These are phyloP conservation scores for Xestia rhomboidea DNA, from an alignment of 2,888 invertebrate genomes.

Conservation along the genomic window DNA sequence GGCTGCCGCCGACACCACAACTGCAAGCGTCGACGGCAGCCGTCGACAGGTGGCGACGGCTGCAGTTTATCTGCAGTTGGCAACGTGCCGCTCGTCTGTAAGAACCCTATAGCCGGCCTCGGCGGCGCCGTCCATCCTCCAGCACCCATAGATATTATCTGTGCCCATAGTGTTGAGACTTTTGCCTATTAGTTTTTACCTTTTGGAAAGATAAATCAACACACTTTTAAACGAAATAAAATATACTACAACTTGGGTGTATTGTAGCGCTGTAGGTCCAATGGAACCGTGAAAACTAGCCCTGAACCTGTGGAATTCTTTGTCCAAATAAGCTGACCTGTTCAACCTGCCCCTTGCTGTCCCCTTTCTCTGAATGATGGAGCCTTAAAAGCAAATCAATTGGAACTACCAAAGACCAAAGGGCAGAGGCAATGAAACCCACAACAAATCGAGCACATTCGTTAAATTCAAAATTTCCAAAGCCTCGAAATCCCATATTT, in stretches of 20 bases:
- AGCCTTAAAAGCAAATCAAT: not conserved
- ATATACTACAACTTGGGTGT: not conserved
- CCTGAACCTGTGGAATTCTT: not conserved
- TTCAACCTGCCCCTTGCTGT: not conserved
- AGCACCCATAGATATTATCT: too few species aligned
- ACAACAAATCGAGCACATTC: not conserved
- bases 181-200: not conserved
- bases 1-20: too few species aligned
- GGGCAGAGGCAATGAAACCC: not conserved
- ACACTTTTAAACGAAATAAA: not conserved
- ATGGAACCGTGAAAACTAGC: not conserved
- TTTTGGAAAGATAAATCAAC: not conserved
- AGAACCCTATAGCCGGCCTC: too few species aligned
- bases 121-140: too few species aligned
- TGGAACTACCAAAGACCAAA: not conserved
- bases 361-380: not conserved
- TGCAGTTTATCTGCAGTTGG: too few species aligned
- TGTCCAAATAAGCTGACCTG: not conserved
- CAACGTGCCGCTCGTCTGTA: too few species aligned
- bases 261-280: not conserved
- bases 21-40: too few species aligned
- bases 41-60: too few species aligned
- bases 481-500: conserved; percentile 23
- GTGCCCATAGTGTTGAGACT: too few species aligned
- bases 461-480: not conserved